Base-by-base conservation (phyloP, 2,888 invertebrate genomes). In the Acheta domesticus region DNA sequence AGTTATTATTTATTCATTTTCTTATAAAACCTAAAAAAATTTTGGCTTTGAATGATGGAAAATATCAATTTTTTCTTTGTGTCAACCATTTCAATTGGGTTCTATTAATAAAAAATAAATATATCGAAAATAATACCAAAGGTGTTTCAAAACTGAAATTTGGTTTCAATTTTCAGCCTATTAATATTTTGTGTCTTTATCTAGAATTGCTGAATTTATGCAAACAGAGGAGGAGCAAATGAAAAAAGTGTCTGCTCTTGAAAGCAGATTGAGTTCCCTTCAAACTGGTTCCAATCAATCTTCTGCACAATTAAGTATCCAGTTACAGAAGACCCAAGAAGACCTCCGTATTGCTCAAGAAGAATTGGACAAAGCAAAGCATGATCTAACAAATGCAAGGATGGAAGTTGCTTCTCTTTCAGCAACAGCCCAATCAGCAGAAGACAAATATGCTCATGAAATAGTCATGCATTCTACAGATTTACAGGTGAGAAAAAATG, bases 381-480 rank as follows among this genome's bases (percentile, higher is more conserved):
- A 89, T 50, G 92, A 92, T 84, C 86, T 94, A 75, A 91, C 92
- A 81, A 85, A 86, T 19, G 86, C 92, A 21, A 90, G 91, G 79
- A 86, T 87, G 12, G 93, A 95, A 85, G 89, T 92, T 80, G 89
- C 90, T 73, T 88, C 87, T 75, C 86, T 93, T 19, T 90, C 91
- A 0, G 90, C 91, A 83, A 89, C 90, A 79, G 89, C 92, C 2
- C 91, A 92, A 85, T 89, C 89, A 74, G 92, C 93, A 2, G 94
- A 95, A 87, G 92, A 92, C 82, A 95, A 95, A 85, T 95, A 95
- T 85, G 91, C 93, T 2, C 91, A 93, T 85, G 93, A 94, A 77
- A 93, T 95, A 90, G 90, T 93, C 82, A 87, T 93, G 78, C 95
- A 95, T 88, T 94, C 94, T 0, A 87, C 90, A 75, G 94, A 95